A percentile compares a stretch with the other conserved stretches of the same genome.
Conservation (phyloP, 2,888 invertebrate genomes). For the Microchrysa polita region DNA sequence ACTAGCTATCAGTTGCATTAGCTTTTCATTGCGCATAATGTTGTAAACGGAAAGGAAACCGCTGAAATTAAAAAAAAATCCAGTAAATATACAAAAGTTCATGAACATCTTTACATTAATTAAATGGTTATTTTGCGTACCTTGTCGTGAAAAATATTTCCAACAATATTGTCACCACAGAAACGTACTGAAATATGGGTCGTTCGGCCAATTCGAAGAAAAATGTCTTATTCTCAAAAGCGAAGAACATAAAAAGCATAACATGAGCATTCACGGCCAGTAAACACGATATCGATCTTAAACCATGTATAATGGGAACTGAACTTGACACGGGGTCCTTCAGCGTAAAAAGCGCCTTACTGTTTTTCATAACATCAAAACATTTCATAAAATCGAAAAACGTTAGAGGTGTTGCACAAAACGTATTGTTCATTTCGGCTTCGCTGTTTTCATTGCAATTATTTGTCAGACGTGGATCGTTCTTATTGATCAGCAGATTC, state of each 20-base stretch:
- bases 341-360: slow-evolving; percentile 56
- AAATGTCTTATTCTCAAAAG: slow-evolving; percentile 62
- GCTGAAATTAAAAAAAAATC: too few relatives aligned
- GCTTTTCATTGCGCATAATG: slow-evolving; percentile 58
- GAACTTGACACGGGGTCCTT: slow-evolving; percentile 54
- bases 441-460: not conserved
- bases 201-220: slow-evolving; percentile 61
- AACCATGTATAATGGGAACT: slow-evolving; percentile 63
- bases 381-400: slow-evolving; percentile 57
- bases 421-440: not conserved
- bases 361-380: slow-evolving; percentile 60
- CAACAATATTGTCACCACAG: slow-evolving; percentile 62
- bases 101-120: too few relatives aligned
- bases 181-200: slow-evolving; percentile 61
- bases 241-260: slow-evolving; percentile 64
- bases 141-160: slow-evolving; percentile 64
- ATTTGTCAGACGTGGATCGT: not conserved
- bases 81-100: too few relatives aligned
- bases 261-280: slow-evolving; percentile 64
- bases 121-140: too few relatives aligned
- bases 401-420: slow-evolving; percentile 18
- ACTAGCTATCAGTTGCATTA: slow-evolving; percentile 56
- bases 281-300: slow-evolving; percentile 61
- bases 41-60: slow-evolving; percentile 62
- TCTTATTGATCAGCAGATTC: not conserved